Conservation (phyloP, 2,113 vertebrate species). For the Haplochromis burtoni region DNA sequence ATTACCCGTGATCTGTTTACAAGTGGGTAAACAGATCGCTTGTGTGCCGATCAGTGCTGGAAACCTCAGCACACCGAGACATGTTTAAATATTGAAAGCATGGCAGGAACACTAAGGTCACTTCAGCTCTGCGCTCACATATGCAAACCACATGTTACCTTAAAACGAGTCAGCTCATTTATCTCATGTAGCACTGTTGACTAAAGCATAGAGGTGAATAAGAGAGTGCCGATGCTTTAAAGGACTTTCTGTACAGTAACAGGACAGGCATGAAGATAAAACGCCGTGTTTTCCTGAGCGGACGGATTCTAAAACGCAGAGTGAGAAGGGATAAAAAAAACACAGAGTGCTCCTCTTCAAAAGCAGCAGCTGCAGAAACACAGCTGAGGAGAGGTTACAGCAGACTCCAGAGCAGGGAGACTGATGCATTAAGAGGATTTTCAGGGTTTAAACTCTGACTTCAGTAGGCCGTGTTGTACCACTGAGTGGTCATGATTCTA, state of each 20-base stretch:
- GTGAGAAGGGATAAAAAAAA: background rate
- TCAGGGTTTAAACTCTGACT: background rate
- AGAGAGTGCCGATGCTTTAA: background rate
- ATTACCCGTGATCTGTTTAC: background rate
- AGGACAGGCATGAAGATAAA: background rate
- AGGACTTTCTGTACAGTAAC: background rate
- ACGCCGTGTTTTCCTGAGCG: background rate
- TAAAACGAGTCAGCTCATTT: background rate
- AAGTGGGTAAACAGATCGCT: background rate
- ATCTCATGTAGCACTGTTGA: background rate
- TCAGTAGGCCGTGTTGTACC: background rate
- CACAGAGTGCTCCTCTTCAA: background rate
- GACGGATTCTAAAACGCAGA: rapidly evolving
- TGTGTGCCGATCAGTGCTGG: background rate
- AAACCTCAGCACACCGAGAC: background rate
- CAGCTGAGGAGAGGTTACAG: background rate
- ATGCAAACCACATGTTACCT: background rate
- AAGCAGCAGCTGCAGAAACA: background rate
- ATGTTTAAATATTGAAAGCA: constrained; percentile 20
- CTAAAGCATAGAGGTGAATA: background rate
- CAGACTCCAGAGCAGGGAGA: background rate
- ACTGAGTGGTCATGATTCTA: background rate
- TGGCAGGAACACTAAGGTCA: background rate
- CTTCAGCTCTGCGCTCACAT: background rate
- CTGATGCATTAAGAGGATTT: constrained; percentile 9